A percentile compares a stretch with the other conserved stretches of the same genome.
Conservation (phyloP, 1,140 invertebrate species). For the Drosophila arizonae region DNA sequence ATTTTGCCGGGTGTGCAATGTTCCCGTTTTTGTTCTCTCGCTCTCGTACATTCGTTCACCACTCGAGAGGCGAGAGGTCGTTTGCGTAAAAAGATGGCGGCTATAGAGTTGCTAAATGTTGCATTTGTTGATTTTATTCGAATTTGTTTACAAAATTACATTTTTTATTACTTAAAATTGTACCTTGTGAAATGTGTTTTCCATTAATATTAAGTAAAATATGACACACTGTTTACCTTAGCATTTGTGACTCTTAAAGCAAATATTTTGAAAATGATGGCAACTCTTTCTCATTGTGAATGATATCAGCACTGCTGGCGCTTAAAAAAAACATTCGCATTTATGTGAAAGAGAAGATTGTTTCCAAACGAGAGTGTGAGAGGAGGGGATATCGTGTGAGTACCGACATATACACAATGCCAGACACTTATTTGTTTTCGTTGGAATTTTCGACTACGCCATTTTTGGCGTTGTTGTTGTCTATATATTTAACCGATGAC, state of each 20-base stretch:
- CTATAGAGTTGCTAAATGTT: constrained; percentile 67
- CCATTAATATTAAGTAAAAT: constrained; percentile 23
- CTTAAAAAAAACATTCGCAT: constrained; percentile 67
- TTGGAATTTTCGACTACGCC: constrained; percentile 64
- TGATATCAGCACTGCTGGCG: constrained; percentile 58
- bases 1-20: constrained; percentile 48
- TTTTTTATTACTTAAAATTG: constrained; percentile 27
- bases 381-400: constrained; percentile 6
- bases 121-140: constrained; percentile 24
- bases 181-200: constrained; percentile 22
- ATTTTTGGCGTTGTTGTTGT: constrained; percentile 39
- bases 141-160: constrained; percentile 50
- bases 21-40: constrained; percentile 51
- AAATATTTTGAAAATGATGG: constrained; percentile 47
- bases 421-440: constrained; percentile 53
- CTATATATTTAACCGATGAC: constrained; percentile 59
- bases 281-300: constrained; percentile 55
- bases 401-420: constrained; percentile 35
- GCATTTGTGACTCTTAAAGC: constrained; percentile 24
- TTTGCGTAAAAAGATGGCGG: constrained; percentile 64
- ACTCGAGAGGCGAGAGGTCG: constrained; percentile 55
- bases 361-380: background rate
- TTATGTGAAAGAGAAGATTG: constrained; percentile 8
- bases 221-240: constrained; percentile 41
- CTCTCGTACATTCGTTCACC: constrained; percentile 42